phyloP scores from a whole-genome alignment of 1,140 invertebrate genomes.

The Drosophila biarmipes region DNA sequence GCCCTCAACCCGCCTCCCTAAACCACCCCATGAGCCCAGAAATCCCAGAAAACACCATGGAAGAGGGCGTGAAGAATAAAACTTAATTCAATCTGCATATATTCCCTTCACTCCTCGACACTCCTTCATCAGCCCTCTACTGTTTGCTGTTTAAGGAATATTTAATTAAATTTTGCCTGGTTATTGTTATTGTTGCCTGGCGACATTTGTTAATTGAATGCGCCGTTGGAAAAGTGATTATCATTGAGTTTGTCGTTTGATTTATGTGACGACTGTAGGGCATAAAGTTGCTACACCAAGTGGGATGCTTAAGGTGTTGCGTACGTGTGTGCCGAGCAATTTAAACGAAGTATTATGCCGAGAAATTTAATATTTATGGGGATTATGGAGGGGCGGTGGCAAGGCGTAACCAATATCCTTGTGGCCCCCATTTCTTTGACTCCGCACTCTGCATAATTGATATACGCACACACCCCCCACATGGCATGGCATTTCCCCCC shows the following conservation, averaged over 20 bases:
- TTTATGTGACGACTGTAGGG: slow-evolving; percentile 50
- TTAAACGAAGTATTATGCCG: not conserved
- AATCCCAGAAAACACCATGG: not conserved
- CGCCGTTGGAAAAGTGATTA: slow-evolving; percentile 62
- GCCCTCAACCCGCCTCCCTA: not conserved
- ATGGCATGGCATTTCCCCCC: slow-evolving; percentile 9
- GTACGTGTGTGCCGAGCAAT: slow-evolving; percentile 1
- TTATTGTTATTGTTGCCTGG: slow-evolving; percentile 46
- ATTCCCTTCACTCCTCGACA: not conserved
- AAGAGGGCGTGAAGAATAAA: slow-evolving; percentile 59
- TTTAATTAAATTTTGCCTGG: slow-evolving; percentile 53
- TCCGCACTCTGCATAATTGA: slow-evolving; percentile 33
- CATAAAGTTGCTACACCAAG: slow-evolving; percentile 28
- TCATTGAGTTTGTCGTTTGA: slow-evolving; percentile 69
- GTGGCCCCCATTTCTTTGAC: slow-evolving; percentile 5
- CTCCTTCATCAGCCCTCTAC: not conserved
- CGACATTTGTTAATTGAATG: slow-evolving; percentile 72
- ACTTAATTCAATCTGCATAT: slow-evolving; percentile 67
- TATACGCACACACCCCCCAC: not conserved
- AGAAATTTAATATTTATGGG: slow-evolving; percentile 25
- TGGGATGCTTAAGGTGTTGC: slow-evolving; percentile 2
- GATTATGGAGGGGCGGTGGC: not conserved
- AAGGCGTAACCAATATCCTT: not conserved
- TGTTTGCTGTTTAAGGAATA: slow-evolving; percentile 40
- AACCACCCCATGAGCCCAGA: not conserved